Base-by-base conservation (phyloP, 2,888 invertebrate species). In the Oligia strigilis region DNA sequence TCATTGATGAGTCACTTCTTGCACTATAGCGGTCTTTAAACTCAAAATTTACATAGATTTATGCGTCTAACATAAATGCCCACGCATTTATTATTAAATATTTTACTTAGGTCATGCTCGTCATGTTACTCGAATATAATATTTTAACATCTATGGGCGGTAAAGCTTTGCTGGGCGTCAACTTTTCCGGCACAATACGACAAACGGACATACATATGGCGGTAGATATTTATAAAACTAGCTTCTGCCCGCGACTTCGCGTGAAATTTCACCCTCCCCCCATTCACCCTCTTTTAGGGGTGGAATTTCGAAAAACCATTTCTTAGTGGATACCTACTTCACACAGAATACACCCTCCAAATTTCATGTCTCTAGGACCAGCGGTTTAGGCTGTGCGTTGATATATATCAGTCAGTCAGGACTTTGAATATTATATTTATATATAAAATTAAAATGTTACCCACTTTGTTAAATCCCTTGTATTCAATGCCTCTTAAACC, bases 1-100 rank as follows among this genome's bases (percentile, higher is more conserved):
- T 80, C 81, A 81, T 75, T 71, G 78, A 75, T 86, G 86, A 86
- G 58, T 86, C 86, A 86, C 60, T 72, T 70, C 17, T 49, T 87
- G 85, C 88, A 87, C 52, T 78, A 43, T 74, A 81, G 87, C 85
- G 86, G 88, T 86, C 86, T 81, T 86, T 87, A 86, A 87, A 85
- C 85, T 83, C 77, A 65, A 78, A 75, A 86, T 86, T 86, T 78
- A 77, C 81, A 78, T 81, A 87, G 82, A 84, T 86, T 87, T 87
- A 86, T 86, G 85, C 70, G 86, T 85, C 86, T 86, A 81, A 85
- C 76, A 78, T 78, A 76, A 87, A 85, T 81, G 52, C 85, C 85
- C 85, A 85, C 85, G 85, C 86, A 84, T 72, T 58, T 76, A 85
- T 40, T 76, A 79, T 83, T 83, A 64, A 75, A 81, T 87, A 81